Base-by-base conservation (phyloP, 2,113 vertebrate genomes). In the Rousettus leschenaultii region DNA sequence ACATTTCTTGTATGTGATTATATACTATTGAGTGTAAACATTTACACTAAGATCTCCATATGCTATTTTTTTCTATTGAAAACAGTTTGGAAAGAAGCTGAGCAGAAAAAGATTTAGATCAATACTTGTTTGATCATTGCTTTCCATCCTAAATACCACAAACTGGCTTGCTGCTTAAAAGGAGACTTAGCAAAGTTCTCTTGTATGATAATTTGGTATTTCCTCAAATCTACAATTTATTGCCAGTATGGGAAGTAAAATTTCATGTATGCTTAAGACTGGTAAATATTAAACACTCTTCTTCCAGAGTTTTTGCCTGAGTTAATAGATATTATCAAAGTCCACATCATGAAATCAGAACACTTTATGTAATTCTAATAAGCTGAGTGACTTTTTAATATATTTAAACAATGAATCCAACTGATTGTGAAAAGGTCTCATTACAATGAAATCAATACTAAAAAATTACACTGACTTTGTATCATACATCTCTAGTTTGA, bases 1-100 rank as follows among this genome's bases (percentile, higher is more conserved):
- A 95, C 94, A 98, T 98, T 98, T 97, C 96, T 97, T 98, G 97
- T 98, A 98, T 98, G 98, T 98, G 98, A 98, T 98, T 98, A 97
- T 98, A 97, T 98, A 98, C 95, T 96, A 97, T 89, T 95, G 73
- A 98, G 97, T 98, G 98, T 98, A 98, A 98, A 97, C 97, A 94
- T 98, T 98, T 98, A 98, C 97, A 98, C 96, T 97, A 65, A 26
- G 96, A 92, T 96, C 97, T 98, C 97, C 98, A 98, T 95, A 97
- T 95, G 85, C 95, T 95, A 94, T 98, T 98, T 98, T 95, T 97
- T 97, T 86, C 89, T 98, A 98, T 75, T 59, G 93, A 95, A 70
- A 98, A 93, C n/a, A 94, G 96, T 95, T 63, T 4, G 38, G 93
- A 97, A 96, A 98, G 95, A 98, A 97, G 95, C 26, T 43, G 92